A percentile compares a stretch with the other conserved stretches of the same genome.
These are phyloP conservation scores for Plemyria rubiginata DNA, from an alignment of 2,888 invertebrate genomes.

Conservation along the genomic window DNA sequence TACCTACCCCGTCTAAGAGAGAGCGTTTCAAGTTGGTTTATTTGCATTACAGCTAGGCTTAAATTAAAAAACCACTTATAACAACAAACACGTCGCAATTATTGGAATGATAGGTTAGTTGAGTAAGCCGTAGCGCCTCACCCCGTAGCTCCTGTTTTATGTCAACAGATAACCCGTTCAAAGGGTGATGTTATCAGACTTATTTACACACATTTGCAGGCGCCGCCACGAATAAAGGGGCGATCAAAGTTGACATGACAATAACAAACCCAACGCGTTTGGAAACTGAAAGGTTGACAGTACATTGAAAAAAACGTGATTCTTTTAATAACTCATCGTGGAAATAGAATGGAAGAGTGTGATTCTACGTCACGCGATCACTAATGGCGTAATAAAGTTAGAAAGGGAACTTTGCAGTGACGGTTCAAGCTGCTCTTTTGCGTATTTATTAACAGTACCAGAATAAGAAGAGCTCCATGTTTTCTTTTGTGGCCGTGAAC, in stretches of 20 bases:
- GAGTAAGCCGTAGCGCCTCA: conserved; percentile 10
- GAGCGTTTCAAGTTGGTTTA: neutral
- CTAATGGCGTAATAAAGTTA: conserved; percentile 83
- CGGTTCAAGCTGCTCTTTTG: conserved; percentile 71
- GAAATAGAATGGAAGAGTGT: conserved; percentile 72
- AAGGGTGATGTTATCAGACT: conserved; percentile 42
- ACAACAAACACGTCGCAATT: conserved; percentile 25
- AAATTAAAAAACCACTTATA: neutral
- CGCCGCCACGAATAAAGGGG: conserved; percentile 38
- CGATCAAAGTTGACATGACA: conserved; percentile 39
- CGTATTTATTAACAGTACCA: conserved; percentile 78
- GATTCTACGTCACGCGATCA: conserved; percentile 78
- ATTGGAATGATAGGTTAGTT: conserved; percentile 34
- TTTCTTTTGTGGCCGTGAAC: conserved; percentile 49
- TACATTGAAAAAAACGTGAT: conserved; percentile 59
- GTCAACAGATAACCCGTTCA: conserved; percentile 37
- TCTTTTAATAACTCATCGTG: conserved; percentile 65
- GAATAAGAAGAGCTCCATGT: conserved; percentile 55
- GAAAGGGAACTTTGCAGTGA: conserved; percentile 75
- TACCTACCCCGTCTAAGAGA: too few relatives aligned
- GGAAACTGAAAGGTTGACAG: conserved; percentile 33
- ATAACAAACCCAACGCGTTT: conserved; percentile 36
- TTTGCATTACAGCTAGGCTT: conserved; percentile 1
- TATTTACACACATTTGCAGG: conserved; percentile 39
- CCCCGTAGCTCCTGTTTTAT: conserved; percentile 33